Evolutionary conservation across 2,888 invertebrate genomes (phyloP).

Genomic region (Dendrolimus pini): DNA sequence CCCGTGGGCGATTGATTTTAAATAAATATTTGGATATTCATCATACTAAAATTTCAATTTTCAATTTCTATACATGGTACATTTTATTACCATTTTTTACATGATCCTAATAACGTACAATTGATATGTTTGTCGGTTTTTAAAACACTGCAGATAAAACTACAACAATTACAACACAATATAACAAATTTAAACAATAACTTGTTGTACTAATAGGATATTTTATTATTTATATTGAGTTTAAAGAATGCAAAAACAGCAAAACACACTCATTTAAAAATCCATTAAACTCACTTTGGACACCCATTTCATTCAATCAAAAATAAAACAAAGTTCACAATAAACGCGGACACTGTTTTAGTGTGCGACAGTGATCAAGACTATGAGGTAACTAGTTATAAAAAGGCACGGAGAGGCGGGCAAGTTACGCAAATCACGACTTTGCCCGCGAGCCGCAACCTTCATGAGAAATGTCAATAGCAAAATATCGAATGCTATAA

Average conservation of each 20-base stretch:
- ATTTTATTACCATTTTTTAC: too few relatives aligned
- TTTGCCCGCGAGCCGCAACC: conserved; percentile 42
- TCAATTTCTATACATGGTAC: too few relatives aligned
- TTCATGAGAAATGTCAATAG: conserved; percentile 72
- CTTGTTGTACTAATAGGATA: conserved; percentile 1
- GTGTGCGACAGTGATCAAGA: conserved; percentile 27
- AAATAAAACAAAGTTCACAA: conserved; percentile 12
- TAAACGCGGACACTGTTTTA: conserved; percentile 22
- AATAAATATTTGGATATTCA: too few relatives aligned
- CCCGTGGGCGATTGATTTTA: too few relatives aligned
- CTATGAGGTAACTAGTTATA: conserved; percentile 48
- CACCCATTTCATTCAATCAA: conserved; percentile 24
- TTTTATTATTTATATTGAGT: not conserved
- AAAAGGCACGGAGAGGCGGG: conserved; percentile 47
- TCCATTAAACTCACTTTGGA: conserved; percentile 31
- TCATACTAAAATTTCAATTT: too few relatives aligned
- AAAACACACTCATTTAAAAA: conserved; percentile 4
- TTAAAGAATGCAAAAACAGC: conserved; percentile 4
- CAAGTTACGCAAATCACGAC: conserved; percentile 72
- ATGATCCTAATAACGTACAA: too few relatives aligned
- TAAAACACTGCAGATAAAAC: too few relatives aligned
- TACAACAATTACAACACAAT: not conserved
- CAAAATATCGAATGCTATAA: conserved; percentile 32
- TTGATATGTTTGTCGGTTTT: too few relatives aligned
- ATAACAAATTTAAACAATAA: not conserved